A percentile compares a stretch with the other conserved stretches of the same genome.
Conservation (phyloP, 1,140 invertebrate genomes). For the Pachypsylla venusta region DNA sequence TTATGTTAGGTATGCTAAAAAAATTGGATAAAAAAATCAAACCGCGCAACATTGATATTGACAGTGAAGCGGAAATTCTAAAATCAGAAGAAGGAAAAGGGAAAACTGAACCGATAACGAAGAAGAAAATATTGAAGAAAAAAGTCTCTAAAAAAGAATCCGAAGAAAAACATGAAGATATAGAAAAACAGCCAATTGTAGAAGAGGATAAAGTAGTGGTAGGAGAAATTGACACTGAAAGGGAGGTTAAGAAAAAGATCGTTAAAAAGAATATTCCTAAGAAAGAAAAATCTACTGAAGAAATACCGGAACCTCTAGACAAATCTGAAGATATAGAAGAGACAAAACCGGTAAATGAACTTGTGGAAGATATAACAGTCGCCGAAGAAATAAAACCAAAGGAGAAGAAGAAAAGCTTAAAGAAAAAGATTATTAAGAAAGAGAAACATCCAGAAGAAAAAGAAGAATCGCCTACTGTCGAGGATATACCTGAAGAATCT, state of each 20-base stretch:
- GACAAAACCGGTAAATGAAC: too few species aligned
- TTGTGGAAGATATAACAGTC: too few species aligned
- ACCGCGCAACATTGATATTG: too few species aligned
- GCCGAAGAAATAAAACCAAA: slow-evolving; percentile 27
- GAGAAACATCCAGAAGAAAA: slow-evolving; percentile 23
- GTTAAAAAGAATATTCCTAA: slow-evolving; percentile 27
- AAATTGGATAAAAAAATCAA: too few species aligned
- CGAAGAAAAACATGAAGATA: background rate
- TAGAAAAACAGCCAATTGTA: background rate
- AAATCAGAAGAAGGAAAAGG: too few species aligned
- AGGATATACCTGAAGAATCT: too few species aligned
- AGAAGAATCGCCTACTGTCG: slow-evolving; percentile 12
- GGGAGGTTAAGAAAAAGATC: slow-evolving; percentile 22
- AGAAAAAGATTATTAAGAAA: slow-evolving; percentile 24
- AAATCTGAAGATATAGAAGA: too few species aligned
- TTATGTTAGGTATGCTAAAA: too few species aligned
- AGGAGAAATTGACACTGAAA: slow-evolving; percentile 16
- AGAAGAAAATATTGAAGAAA: background rate
- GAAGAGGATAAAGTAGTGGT: slow-evolving; percentile 17
- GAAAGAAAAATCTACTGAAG: slow-evolving; percentile 17
- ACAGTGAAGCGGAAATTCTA: background rate
- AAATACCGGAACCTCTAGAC: background rate
- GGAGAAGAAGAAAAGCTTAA: slow-evolving; percentile 23
- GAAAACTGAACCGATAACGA: background rate
- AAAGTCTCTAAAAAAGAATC: background rate